Evolutionary conservation across 2,113 vertebrate species (phyloP).

Genomic region (Cyanoramphus novaezelandiae): DNA sequence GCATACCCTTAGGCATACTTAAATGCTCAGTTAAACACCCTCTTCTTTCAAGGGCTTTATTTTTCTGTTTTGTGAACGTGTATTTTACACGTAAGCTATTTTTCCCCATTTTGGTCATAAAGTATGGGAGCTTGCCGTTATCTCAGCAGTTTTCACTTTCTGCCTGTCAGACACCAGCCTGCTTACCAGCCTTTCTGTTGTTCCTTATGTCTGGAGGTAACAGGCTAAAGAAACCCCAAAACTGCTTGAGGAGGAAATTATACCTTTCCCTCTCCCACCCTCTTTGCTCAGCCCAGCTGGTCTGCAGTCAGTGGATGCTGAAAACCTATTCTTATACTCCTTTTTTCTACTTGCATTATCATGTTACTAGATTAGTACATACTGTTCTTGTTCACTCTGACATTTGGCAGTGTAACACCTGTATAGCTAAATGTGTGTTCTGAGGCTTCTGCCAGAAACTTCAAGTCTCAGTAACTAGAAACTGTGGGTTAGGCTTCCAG

Average conservation of each 20-base stretch:
- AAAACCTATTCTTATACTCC: background rate
- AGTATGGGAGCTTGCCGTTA: background rate
- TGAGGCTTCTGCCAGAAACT: background rate
- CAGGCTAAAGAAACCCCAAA: background rate
- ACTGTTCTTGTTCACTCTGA: background rate
- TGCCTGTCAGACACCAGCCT: background rate
- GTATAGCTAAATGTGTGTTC: background rate
- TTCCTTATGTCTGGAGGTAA: background rate
- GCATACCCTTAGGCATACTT: background rate
- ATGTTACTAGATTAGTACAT: background rate
- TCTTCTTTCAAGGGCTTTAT: background rate
- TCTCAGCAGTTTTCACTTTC: background rate
- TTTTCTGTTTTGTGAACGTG: background rate
- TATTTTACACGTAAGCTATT: background rate
- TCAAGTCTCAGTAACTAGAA: background rate
- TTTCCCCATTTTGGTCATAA: background rate
- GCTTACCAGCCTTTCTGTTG: background rate
- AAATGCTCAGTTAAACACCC: background rate
- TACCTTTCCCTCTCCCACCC: background rate
- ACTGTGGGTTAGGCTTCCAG: background rate
- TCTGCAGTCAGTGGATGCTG: background rate
- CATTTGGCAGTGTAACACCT: background rate
- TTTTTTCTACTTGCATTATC: background rate
- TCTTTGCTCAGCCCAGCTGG: background rate
- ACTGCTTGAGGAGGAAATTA: background rate